phyloP scores from a whole-genome alignment of 1,140 invertebrate genomes.

The Nasonia vitripennis region DNA sequence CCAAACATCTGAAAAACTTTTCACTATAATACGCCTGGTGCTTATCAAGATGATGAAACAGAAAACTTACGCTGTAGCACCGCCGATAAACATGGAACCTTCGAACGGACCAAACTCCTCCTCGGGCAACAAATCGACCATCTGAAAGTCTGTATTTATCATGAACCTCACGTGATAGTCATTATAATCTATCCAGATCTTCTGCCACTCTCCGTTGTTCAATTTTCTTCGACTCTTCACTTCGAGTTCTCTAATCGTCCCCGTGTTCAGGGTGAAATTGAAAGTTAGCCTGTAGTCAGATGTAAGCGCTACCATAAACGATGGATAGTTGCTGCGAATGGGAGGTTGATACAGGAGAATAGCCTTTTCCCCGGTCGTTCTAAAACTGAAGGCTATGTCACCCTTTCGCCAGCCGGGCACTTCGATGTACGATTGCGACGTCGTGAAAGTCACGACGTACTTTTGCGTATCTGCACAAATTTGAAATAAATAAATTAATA shows the following conservation, averaged over 20 bases:
- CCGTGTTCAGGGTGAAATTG: constrained; percentile 92
- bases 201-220: constrained; percentile 95
- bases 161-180: constrained; percentile 95
- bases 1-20: neutral
- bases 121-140: constrained; percentile 88
- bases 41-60: neutral
- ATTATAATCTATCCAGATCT: constrained; percentile 95
- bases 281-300: constrained; percentile 90
- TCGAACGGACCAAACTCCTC: constrained; percentile 94
- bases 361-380: constrained; percentile 91
- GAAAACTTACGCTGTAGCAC: constrained; percentile 86
- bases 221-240: constrained; percentile 88
- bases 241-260: constrained; percentile 84
- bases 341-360: constrained; percentile 93
- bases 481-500: neutral
- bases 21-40: neutral
- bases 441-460: constrained; percentile 95
- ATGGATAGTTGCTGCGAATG: constrained; percentile 90
- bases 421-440: constrained; percentile 92
- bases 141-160: constrained; percentile 91
- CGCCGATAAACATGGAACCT: constrained; percentile 94
- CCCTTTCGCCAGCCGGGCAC: constrained; percentile 94
- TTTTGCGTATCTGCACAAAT: constrained; percentile 86
- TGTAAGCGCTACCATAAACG: constrained; percentile 91
- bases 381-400: constrained; percentile 93